Base-by-base conservation (phyloP, 2,888 invertebrate species). In the Ornithoptera alexandrae region DNA sequence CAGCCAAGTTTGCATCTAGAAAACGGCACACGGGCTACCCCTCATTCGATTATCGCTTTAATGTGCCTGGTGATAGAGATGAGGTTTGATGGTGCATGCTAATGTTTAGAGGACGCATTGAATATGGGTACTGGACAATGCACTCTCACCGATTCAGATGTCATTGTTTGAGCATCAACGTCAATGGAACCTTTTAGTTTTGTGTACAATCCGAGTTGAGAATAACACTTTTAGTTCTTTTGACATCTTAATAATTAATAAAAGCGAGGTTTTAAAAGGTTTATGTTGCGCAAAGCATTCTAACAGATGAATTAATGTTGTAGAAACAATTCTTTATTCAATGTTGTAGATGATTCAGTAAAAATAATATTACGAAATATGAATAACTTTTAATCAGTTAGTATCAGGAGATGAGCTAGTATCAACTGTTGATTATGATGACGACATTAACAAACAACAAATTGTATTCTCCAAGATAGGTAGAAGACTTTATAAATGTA, bases 131-230 rank as follows among this genome's bases (percentile, higher is more conserved):
- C 80, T 80, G 76, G 73, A 82, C 80, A 82, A 81, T 80, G 76
- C 78, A 84, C 87, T 88, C 87, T 88, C 87, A 86, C 87, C 78
- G 74, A 80, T 82, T 82, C 78, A 73, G 82, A 81, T 82, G 78
- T 77, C 78, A 80, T 85, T 84, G 82, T 84, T 78, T 77, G 79
- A 77, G 77, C 65, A 77, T 75, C 77, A 70, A 65, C 74, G 75
- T 80, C 78, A 79, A 79, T 79, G 74, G 77, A 71, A 69, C 66
- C 72, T 75, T 75, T 76, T 71, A 71, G 73, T 67, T 66, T 63
- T 68, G 64, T 46, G 15, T 46, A 10, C 39, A 30, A 69, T 56
- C n/a, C 56, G 36, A 60, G 36, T 18, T 18, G 36, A 24, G 36
- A 60, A 59, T 59, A 24, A 59, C 24, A 24, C 20, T 15, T 59